Conservation (phyloP, 2,797 vertebrate genomes). For the Hapalemur alaotrensis region DNA sequence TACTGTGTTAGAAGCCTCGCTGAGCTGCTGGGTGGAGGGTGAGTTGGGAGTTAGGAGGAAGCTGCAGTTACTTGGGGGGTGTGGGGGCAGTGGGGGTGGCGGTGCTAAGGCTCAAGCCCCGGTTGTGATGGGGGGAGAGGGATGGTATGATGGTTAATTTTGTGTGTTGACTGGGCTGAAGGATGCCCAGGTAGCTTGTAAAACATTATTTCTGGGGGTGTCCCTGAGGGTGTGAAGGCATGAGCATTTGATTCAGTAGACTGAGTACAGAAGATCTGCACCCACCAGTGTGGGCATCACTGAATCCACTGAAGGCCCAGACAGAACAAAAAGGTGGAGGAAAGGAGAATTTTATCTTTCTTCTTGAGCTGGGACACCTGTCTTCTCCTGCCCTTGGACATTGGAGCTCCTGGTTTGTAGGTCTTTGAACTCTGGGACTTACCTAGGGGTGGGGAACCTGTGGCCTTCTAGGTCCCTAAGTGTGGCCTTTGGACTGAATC, state of each 20-base stretch:
- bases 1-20: too few relatives aligned
- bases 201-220: background rate
- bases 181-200: background rate
- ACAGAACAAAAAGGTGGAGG: background rate
- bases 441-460: background rate
- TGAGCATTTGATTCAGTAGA: background rate
- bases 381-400: background rate
- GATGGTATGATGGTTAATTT: background rate
- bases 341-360: background rate
- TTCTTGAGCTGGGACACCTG: background rate
- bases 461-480: background rate
- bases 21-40: background rate
- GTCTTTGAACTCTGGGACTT: background rate
- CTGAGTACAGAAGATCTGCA: background rate
- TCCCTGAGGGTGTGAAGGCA: background rate
- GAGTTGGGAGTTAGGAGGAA: fast-evolving
- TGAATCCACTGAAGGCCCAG: background rate
- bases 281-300: background rate
- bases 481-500: background rate
- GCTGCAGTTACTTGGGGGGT: background rate
- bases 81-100: background rate
- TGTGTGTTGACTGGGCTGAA: background rate
- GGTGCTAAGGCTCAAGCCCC: background rate
- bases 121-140: fast-evolving
- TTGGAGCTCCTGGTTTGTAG: background rate